Percentiles rank a stretch among this genome's conserved stretches.
Conservation (phyloP, 2,888 invertebrate species). For the Ferdinandea cuprea region DNA sequence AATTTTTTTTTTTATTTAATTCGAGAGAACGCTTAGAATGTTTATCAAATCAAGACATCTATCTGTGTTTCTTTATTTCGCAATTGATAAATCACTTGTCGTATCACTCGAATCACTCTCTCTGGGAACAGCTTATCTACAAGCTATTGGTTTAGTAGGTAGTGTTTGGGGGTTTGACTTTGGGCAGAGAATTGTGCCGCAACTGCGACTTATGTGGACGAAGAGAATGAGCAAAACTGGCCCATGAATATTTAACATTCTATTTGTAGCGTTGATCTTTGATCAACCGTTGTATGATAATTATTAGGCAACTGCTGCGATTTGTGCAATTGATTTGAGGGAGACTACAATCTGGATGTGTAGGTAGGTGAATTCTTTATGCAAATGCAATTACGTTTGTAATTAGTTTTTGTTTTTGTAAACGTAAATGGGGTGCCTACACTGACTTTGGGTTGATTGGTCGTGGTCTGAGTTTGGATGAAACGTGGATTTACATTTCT, state of each 20-base stretch:
- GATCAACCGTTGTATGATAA: conserved; percentile 1
- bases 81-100: conserved; percentile 39
- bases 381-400: not conserved
- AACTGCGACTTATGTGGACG: conserved; percentile 1
- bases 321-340: not conserved
- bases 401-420: not conserved
- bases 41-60: conserved; percentile 7
- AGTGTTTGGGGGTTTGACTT: conserved; percentile 24
- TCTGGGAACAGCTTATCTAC: conserved; percentile 19
- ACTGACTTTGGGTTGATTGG: too few relatives aligned
- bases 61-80: conserved; percentile 12
- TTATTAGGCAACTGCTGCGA: not conserved
- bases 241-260: conserved; percentile 33
- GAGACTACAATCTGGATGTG: not conserved
- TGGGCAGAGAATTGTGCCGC: conserved; percentile 2
- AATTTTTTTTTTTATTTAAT: not conserved
- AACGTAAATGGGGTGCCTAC: too few relatives aligned
- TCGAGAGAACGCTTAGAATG: not conserved
- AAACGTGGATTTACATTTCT: too few relatives aligned
- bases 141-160: not conserved
- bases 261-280: conserved; percentile 12
- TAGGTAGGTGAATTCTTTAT: not conserved
- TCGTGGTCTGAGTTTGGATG: too few relatives aligned
- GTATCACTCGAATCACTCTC: not conserved
- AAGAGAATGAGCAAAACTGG: not conserved